phyloP scores from a whole-genome alignment of 2,113 vertebrate genomes.

The Typhlomys cinereus region DNA sequence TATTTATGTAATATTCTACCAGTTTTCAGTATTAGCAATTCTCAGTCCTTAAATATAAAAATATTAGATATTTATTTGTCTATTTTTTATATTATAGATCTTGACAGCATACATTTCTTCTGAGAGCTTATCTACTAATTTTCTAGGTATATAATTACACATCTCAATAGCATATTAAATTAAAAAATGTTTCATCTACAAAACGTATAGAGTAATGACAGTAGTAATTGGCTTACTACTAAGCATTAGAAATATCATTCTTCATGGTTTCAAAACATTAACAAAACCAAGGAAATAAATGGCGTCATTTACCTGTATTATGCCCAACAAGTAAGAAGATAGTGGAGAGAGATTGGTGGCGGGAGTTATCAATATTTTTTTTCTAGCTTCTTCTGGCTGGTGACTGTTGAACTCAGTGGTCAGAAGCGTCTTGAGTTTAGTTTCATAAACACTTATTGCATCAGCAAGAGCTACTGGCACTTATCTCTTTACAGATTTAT shows the following conservation, averaged over 20 bases:
- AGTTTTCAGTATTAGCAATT: neutral
- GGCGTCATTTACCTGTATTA: neutral
- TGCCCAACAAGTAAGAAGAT: neutral
- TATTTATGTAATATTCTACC: neutral
- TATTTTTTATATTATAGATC: neutral
- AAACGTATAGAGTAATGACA: neutral
- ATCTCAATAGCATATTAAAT: neutral
- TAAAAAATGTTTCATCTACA: neutral
- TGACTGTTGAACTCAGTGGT: neutral
- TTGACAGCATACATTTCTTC: neutral
- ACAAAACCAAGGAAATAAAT: too few relatives aligned
- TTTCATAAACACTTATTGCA: neutral
- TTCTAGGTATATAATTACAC: neutral
- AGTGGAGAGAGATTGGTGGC: accelerated
- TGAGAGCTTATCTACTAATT: neutral
- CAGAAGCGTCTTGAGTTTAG: neutral
- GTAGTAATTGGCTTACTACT: neutral
- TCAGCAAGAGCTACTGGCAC: neutral
- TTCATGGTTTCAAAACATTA: neutral
- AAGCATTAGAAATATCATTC: neutral
- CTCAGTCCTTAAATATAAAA: neutral
- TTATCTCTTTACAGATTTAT: neutral
- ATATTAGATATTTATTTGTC: neutral
- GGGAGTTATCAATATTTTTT: neutral
- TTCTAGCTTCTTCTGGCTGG: neutral